Evolutionary conservation across 2,797 vertebrate species (phyloP).

Genomic region (Falco rusticolus): DNA sequence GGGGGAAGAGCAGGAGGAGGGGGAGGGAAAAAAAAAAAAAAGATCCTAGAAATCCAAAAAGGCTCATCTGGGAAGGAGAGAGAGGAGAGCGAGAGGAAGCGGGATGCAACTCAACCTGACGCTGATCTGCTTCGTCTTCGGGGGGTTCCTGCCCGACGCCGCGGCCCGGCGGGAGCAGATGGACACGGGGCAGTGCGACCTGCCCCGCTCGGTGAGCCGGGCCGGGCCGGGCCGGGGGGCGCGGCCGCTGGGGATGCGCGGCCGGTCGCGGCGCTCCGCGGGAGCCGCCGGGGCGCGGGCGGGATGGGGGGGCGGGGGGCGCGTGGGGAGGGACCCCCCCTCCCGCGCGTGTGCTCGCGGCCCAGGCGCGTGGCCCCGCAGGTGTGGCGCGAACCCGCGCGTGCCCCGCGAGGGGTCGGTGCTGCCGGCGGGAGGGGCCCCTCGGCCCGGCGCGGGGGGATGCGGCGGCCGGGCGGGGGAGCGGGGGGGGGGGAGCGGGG

Average conservation of each 20-base stretch:
- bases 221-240: background rate
- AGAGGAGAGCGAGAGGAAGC: conserved; percentile 65
- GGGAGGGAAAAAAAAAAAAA: background rate
- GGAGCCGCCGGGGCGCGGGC: background rate
- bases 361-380: background rate
- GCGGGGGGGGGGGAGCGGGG: background rate
- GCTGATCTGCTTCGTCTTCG: conserved; percentile 82
- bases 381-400: background rate
- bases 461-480: background rate
- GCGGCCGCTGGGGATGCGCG: background rate
- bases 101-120: conserved; percentile 81
- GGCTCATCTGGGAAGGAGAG: conserved; percentile 51
- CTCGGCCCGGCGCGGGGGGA: background rate
- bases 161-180: conserved; percentile 75
- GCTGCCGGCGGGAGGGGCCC: background rate
- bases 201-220: conserved; percentile 35
- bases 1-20: background rate
- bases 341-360: background rate
- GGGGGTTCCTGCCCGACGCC: conserved; percentile 77
- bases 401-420: background rate
- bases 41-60: conserved; percentile 37
- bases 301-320: background rate
- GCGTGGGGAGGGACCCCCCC: background rate
- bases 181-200: conserved; percentile 28
- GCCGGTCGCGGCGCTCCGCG: background rate